A percentile compares a stretch with the other conserved stretches of the same genome.
phyloP scores from a whole-genome alignment of 2,797 vertebrate genomes.

The Moxostoma hubbsi region DNA sequence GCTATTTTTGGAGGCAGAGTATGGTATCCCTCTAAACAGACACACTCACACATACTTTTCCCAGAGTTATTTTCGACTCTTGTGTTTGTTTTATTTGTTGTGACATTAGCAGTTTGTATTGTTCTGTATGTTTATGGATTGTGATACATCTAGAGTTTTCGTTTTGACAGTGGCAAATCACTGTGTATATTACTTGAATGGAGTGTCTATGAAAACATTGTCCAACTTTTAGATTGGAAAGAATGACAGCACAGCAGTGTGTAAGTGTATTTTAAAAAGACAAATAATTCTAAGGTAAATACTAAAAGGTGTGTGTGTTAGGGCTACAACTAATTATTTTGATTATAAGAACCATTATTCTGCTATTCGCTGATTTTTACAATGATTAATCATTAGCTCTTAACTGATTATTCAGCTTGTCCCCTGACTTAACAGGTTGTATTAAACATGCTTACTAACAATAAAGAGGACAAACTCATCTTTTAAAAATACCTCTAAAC shows the following conservation, averaged over 20 bases:
- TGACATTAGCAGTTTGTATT: background rate
- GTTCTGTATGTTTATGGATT: slow-evolving; percentile 14
- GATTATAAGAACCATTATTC: too few species aligned
- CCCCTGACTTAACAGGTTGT: too few species aligned
- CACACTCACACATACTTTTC: slow-evolving; percentile 23
- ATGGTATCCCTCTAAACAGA: slow-evolving; percentile 33
- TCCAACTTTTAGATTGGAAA: background rate
- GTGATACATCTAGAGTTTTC: background rate
- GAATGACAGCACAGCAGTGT: background rate
- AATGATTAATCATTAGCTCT: too few species aligned
- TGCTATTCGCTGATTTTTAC: too few species aligned
- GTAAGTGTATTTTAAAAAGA: slow-evolving; percentile 8
- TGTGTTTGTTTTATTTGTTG: background rate
- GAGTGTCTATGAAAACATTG: background rate
- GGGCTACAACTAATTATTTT: too few species aligned
- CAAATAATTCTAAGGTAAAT: background rate
- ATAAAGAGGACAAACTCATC: too few species aligned
- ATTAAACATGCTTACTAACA: too few species aligned
- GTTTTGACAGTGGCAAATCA: slow-evolving; percentile 39
- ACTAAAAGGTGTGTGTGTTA: background rate
- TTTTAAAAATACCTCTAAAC: too few species aligned
- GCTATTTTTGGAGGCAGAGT: slow-evolving; percentile 69
- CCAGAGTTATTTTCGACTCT: background rate
- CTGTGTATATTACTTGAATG: background rate
- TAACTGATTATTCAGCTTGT: too few species aligned